Conservation (phyloP, 2,113 vertebrate genomes). For the Neolamprologus caudopunctatus region DNA sequence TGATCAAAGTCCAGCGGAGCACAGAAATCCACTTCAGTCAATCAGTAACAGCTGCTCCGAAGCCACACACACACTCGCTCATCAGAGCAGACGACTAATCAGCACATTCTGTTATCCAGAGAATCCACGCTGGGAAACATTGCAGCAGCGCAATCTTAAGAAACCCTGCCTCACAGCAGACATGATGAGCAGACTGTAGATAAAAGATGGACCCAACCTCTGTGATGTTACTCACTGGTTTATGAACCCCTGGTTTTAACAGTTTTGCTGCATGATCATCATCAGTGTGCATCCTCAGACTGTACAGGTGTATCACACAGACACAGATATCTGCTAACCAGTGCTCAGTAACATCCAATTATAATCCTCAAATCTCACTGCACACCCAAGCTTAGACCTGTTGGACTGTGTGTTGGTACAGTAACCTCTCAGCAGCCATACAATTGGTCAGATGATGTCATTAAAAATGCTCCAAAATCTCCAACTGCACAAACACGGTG, state of each 20-base stretch:
- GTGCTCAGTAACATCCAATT: background rate
- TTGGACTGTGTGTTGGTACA: background rate
- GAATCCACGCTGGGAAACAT: background rate
- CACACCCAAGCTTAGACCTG: background rate
- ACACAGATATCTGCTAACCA: background rate
- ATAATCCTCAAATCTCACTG: background rate
- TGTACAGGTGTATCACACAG: background rate
- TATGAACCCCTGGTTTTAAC: background rate
- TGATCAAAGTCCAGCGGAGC: background rate
- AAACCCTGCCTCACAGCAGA: background rate
- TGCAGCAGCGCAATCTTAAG: background rate
- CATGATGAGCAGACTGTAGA: background rate
- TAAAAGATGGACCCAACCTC: background rate
- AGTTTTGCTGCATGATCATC: background rate
- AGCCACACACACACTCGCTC: background rate
- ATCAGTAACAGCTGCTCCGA: slow-evolving; percentile 35
- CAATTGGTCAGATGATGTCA: background rate
- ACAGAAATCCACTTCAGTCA: background rate
- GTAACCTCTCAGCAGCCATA: background rate
- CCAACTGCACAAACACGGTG: background rate
- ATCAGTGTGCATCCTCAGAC: background rate
- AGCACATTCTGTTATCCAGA: background rate
- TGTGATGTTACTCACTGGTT: background rate
- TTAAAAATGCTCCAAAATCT: background rate
- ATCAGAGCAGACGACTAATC: background rate